These are phyloP conservation scores for Neoitamus cyanurus DNA, from an alignment of 2,888 invertebrate species.

Conservation along the genomic window DNA sequence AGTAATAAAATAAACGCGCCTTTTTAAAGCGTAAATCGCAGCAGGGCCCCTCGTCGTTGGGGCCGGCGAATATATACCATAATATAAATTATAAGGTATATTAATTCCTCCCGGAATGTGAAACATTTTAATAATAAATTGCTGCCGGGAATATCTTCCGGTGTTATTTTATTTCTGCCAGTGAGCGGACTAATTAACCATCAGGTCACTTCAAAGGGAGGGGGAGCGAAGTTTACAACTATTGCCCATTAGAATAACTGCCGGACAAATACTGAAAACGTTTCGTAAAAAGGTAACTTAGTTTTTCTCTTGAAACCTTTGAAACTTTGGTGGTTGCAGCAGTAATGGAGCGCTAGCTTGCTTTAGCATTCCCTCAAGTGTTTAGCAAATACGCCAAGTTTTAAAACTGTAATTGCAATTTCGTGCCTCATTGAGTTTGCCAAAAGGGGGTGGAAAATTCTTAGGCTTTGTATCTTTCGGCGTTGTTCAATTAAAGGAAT, in stretches of 20 bases:
- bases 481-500: background rate
- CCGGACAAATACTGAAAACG: background rate
- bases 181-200: background rate
- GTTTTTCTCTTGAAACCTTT: background rate
- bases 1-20: background rate
- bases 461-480: background rate
- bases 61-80: background rate
- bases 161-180: background rate
- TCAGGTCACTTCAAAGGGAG: background rate
- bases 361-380: background rate
- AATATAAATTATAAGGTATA: background rate
- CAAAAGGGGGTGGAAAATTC: background rate
- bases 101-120: background rate
- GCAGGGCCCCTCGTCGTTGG: background rate
- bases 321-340: background rate
- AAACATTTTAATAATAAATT: background rate
- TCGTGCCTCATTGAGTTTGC: background rate
- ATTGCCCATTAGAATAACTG: background rate
- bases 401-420: background rate
- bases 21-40: background rate
- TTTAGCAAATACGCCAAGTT: background rate
- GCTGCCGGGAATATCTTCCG: background rate
- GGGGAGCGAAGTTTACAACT: background rate
- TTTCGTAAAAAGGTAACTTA: background rate
- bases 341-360: background rate